Percentiles rank a stretch among this genome's conserved stretches.
Evolutionary conservation across 2,113 vertebrate species (phyloP).

Genomic region (Nettapus auritus): DNA sequence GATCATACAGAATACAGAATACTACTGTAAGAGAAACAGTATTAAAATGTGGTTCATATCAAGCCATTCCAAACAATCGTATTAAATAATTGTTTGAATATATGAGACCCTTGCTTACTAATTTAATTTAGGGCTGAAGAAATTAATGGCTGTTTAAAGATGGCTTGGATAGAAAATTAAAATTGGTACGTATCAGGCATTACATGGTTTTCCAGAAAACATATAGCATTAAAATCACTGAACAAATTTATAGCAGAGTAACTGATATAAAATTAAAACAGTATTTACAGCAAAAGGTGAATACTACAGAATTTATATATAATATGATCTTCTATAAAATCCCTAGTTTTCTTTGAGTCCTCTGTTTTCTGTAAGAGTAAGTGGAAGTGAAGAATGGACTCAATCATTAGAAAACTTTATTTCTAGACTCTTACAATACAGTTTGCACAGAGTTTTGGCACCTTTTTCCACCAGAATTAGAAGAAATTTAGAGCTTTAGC

Average conservation of each 20-base stretch:
- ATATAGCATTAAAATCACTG: not conserved
- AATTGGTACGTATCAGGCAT: not conserved
- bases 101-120: conserved; percentile 41
- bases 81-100: conserved; percentile 32
- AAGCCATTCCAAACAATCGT: conserved; percentile 29
- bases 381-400: not conserved
- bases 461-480: not conserved
- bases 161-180: conserved; percentile 41
- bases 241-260: conserved; percentile 17
- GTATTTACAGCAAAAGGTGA: not conserved
- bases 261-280: not conserved
- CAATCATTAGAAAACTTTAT: not conserved
- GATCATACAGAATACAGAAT: conserved; percentile 17
- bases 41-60: conserved; percentile 18
- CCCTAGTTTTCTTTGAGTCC: not conserved
- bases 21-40: not conserved
- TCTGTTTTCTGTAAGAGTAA: not conserved
- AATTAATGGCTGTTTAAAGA: conserved; percentile 35
- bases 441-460: no score
- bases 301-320: not conserved
- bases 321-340: not conserved
- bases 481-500: not conserved
- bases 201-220: conserved; percentile 38
- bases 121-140: conserved; percentile 41
- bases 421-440: not conserved